Conservation (phyloP, 2,888 invertebrate genomes). For the Druceiella hillmani region DNA sequence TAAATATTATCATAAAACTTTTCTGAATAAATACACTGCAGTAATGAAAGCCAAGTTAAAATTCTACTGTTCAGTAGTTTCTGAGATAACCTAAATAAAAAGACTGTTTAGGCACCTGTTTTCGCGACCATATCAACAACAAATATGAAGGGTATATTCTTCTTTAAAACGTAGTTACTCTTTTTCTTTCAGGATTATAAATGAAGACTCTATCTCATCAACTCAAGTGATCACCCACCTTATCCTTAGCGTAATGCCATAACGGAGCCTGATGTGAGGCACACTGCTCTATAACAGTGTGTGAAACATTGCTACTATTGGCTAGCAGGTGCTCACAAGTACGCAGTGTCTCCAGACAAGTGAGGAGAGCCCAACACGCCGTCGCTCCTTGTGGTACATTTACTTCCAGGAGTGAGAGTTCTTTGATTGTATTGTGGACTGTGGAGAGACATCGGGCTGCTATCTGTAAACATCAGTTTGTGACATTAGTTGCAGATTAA, state of each 20-base stretch:
- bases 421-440: constrained; percentile 83
- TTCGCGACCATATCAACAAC: too few species aligned
- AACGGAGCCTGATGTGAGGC: constrained; percentile 81
- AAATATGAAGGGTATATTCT: too few species aligned
- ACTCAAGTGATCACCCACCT: constrained; percentile 55
- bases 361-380: constrained; percentile 90
- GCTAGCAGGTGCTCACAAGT: constrained; percentile 64
- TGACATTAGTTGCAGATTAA: constrained; percentile 4
- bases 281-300: constrained; percentile 56
- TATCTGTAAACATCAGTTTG: constrained; percentile 50
- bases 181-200: too few species aligned
- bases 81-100: too few species aligned
- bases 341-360: constrained; percentile 81
- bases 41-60: too few species aligned
- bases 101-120: too few species aligned
- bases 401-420: constrained; percentile 76
- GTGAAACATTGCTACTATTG: constrained; percentile 58
- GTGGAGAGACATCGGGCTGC: constrained; percentile 86
- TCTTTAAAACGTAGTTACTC: too few species aligned
- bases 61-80: too few species aligned
- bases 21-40: too few species aligned
- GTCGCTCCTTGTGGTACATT: constrained; percentile 76
- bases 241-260: constrained; percentile 84
- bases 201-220: too few species aligned
- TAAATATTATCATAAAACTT: too few species aligned